phyloP scores from a whole-genome alignment of 2,797 vertebrate species.

The Remorina albescens region DNA sequence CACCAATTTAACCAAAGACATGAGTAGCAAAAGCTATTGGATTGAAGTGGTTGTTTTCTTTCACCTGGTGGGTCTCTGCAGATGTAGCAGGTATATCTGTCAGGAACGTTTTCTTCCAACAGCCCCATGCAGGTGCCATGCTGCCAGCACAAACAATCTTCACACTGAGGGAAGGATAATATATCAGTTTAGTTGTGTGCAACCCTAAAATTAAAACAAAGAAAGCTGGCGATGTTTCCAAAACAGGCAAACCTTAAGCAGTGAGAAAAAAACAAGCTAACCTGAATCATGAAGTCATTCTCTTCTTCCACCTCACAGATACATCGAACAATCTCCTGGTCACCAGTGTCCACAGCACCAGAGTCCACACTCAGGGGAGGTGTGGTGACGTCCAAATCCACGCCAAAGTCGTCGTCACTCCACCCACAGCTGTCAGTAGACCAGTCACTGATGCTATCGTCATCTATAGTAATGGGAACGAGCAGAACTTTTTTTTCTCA shows the following conservation, averaged over 20 bases:
- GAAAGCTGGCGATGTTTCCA: neutral
- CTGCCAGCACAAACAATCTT: conserved; percentile 98
- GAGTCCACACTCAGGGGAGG: conserved; percentile 90
- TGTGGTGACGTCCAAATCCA: conserved; percentile 89
- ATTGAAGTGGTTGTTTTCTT: neutral
- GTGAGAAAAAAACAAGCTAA: conserved; percentile 50
- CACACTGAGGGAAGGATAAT: conserved; percentile 86
- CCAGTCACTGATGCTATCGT: conserved; percentile 93
- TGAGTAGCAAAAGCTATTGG: neutral
- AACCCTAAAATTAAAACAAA: neutral
- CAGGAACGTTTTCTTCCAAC: conserved; percentile 95
- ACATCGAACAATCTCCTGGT: conserved; percentile 93
- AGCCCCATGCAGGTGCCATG: conserved; percentile 98
- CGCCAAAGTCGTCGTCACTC: conserved; percentile 93
- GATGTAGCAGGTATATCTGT: conserved; percentile 94
- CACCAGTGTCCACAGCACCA: conserved; percentile 84
- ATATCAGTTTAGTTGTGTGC: neutral
- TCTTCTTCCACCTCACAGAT: conserved; percentile 97
- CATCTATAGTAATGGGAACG: conserved; percentile 80
- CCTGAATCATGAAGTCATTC: conserved; percentile 99
- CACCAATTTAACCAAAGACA: neutral
- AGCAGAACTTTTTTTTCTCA: neutral
- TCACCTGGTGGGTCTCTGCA: conserved; percentile 97
- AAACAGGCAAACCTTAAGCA: neutral
- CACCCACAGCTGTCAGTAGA: conserved; percentile 94